Conservation (phyloP, 2,113 vertebrate genomes). For the Tachuris rubrigastra region DNA sequence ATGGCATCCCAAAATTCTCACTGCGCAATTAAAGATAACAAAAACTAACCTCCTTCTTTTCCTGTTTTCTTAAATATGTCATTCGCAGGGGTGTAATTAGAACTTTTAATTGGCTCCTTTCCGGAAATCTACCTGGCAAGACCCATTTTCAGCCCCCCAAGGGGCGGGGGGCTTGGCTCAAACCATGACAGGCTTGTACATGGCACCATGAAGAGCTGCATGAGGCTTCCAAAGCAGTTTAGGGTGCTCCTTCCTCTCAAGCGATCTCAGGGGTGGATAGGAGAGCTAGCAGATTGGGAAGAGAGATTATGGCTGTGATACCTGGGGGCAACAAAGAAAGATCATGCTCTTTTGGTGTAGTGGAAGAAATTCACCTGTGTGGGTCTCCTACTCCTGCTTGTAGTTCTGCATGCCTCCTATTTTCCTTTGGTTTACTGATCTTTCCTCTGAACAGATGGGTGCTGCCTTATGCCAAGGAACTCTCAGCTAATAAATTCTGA, state of each 20-base stretch:
- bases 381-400: background rate
- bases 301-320: background rate
- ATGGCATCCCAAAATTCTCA: too few species aligned
- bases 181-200: too few species aligned
- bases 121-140: too few species aligned
- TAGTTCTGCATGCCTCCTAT: background rate
- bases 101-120: too few species aligned
- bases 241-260: background rate
- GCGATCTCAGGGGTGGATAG: accelerated
- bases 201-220: background rate
- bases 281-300: background rate
- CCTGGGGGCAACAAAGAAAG: background rate
- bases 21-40: too few species aligned
- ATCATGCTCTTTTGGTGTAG: background rate
- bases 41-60: too few species aligned
- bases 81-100: too few species aligned
- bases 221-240: background rate
- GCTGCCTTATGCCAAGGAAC: background rate
- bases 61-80: too few species aligned
- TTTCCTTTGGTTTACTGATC: background rate
- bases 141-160: too few species aligned
- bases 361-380: background rate
- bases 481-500: background rate
- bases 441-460: background rate
- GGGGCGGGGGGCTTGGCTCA: too few species aligned